Evolutionary conservation across 2,888 invertebrate genomes (phyloP).

Genomic region (Hipparchia sbordonii): DNA sequence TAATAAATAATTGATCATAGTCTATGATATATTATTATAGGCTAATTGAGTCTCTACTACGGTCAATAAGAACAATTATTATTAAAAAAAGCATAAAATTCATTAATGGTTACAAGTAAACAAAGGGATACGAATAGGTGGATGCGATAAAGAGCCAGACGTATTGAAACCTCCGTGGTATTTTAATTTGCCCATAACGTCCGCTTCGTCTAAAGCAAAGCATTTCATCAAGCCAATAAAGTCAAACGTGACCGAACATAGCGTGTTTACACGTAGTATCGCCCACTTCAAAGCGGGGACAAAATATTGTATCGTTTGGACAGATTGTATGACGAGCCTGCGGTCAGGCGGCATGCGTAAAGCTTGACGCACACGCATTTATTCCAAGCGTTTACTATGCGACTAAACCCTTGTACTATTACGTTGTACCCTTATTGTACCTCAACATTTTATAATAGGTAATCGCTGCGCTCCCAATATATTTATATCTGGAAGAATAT

Average conservation of each 20-base stretch:
- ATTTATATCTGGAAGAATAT: too few relatives aligned
- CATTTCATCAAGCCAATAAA: conserved; percentile 38
- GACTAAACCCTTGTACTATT: not conserved
- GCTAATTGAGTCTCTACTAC: too few relatives aligned
- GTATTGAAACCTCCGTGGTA: conserved; percentile 23
- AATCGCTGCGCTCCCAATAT: too few relatives aligned
- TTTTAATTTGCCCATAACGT: conserved; percentile 28
- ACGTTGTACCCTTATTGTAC: too few relatives aligned
- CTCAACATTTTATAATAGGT: too few relatives aligned
- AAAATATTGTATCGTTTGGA: conserved; percentile 45
- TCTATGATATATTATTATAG: too few relatives aligned
- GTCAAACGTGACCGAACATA: conserved; percentile 36
- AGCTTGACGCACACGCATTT: conserved; percentile 26
- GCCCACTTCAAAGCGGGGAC: conserved; percentile 44
- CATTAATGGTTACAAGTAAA: not conserved
- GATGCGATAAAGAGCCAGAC: not conserved
- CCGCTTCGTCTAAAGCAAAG: conserved; percentile 20
- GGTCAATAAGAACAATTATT: not conserved
- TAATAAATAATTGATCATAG: too few relatives aligned
- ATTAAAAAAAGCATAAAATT: not conserved
- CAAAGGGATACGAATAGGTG: not conserved
- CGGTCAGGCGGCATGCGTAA: conserved; percentile 49
- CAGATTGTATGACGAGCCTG: conserved; percentile 50
- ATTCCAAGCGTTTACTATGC: not conserved
- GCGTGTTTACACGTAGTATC: conserved; percentile 49